phyloP scores from a whole-genome alignment of 1,140 invertebrate genomes.

The Laodelphax striatellus region DNA sequence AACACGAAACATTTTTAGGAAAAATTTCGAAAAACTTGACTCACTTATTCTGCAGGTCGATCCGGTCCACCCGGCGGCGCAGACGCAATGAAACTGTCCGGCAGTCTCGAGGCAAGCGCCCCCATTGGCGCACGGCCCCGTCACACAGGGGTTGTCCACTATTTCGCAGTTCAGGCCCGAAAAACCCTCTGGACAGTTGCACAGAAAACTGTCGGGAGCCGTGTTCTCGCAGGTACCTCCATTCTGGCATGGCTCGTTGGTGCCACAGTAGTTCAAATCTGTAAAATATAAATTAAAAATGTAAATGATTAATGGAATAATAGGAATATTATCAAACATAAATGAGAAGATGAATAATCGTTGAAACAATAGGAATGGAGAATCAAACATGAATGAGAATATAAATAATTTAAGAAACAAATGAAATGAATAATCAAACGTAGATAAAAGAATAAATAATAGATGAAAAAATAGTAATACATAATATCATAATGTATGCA shows the following conservation, averaged over 20 bases:
- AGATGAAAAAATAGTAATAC: no score
- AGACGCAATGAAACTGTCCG: slow-evolving; percentile 60
- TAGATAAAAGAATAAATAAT: no score
- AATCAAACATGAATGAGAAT: neutral
- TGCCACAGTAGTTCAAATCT: slow-evolving; percentile 97
- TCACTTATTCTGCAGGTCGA: slow-evolving; percentile 59
- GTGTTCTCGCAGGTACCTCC: slow-evolving; percentile 93
- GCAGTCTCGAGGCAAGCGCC: slow-evolving; percentile 53
- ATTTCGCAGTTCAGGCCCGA: slow-evolving; percentile 84
- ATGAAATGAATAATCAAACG: no score
- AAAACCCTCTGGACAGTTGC: slow-evolving; percentile 83
- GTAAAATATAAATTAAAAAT: slow-evolving; percentile 24
- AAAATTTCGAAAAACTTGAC: slow-evolving; percentile 22
- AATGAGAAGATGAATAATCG: no score
- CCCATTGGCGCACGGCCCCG: slow-evolving; percentile 77
- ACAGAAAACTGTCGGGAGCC: slow-evolving; percentile 81
- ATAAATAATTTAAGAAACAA: no score
- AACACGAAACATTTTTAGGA: no score
- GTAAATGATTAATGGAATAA: no score
- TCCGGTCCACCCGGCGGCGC: slow-evolving; percentile 74
- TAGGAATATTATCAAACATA: no score
- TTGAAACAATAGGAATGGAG: no score
- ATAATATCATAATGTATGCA: no score
- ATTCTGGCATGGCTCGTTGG: slow-evolving; percentile 90
- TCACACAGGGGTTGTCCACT: slow-evolving; percentile 82